Percentiles rank a stretch among this genome's conserved stretches.
phyloP scores from a whole-genome alignment of 1,140 invertebrate genomes.

The Papilio polytes region DNA sequence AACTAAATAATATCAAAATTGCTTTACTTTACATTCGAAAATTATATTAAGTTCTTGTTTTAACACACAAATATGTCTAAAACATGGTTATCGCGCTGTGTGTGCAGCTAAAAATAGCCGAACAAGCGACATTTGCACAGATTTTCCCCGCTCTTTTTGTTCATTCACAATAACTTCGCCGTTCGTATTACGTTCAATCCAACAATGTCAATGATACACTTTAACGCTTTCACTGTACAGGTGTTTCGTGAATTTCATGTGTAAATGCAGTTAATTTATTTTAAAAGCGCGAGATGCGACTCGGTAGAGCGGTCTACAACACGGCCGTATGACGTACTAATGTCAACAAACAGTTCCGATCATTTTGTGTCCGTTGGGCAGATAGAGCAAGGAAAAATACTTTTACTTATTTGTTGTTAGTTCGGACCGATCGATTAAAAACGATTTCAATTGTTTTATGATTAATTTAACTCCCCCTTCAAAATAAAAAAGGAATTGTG shows the following conservation, averaged over 20 bases:
- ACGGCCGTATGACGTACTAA: constrained; percentile 74
- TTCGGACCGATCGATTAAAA: background rate
- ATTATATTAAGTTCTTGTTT: constrained; percentile 48
- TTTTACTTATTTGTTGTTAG: constrained; percentile 17
- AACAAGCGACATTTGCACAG: constrained; percentile 73
- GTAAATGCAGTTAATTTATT: constrained; percentile 60
- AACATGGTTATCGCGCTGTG: constrained; percentile 64
- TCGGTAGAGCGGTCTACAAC: constrained; percentile 66
- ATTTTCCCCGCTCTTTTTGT: constrained; percentile 78
- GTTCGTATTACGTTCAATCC: constrained; percentile 52
- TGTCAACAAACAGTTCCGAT: constrained; percentile 78
- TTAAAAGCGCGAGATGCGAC: constrained; percentile 65
- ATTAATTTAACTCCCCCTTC: background rate
- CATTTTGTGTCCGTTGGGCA: constrained; percentile 55
- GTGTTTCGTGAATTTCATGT: constrained; percentile 55
- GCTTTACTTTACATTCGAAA: constrained; percentile 48
- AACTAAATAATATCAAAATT: constrained; percentile 38
- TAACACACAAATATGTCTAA: constrained; percentile 44
- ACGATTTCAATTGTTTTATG: background rate
- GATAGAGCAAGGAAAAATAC: constrained; percentile 49
- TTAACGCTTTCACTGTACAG: constrained; percentile 56
- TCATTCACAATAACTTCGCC: constrained; percentile 64
- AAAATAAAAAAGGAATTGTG: constrained; percentile 3
- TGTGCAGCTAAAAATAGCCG: constrained; percentile 76
- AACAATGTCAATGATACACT: constrained; percentile 56